Evolutionary conservation across 1,140 invertebrate species (phyloP), one percentile per base, ranked within the genome.

Genomic region (Trichoplusia ni): DNA sequence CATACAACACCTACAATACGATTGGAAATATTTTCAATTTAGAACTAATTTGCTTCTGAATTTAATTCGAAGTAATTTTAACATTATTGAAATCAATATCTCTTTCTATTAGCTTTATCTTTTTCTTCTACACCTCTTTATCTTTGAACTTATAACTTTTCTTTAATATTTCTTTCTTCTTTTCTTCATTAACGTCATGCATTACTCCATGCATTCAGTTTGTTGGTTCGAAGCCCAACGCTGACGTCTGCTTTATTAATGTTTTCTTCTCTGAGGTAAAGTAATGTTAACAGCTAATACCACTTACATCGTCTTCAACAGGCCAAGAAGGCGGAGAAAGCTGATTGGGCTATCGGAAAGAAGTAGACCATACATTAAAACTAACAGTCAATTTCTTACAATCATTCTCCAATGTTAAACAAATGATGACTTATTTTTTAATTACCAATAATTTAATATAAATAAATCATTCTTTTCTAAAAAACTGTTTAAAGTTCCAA

Each of bases 241-340:
- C 21, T 7, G 8, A 7, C 44, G 7, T 8, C 7, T 29, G 6
- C 5, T 51, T 47, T 37, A n/a, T 19, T 56, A 60, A 54, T 38
- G 19, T 46, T 59, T 59, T 35, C 18, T 33, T 19, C 16, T 33
- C 5, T 11, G 1, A 33, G 29, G 9, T 11, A 27, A 7, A 27
- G 29, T 35, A n/a, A 35, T 51, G 29, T 38, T 29, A 58, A 63
- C 62, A 71, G 72, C 63, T 73, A 70, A 8, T 23, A 40, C 40
- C 67, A 69, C 37, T 76, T 63, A 33, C 69, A 70, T 82, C 73
- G 69, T 86, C 63, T 84, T 88, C 89, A 91, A 93, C 94, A 95
- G 94, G 92, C 94, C 81, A 95, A 95, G 93, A 94, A 95, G 89
- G 93, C 94, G 84, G 94, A 95, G 93, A 95, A 95, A 89, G 94